A percentile compares a stretch with the other conserved stretches of the same genome.
These are phyloP conservation scores for Anthopleura xanthogrammica DNA, from an alignment of 92 coral and sea anemone genomes.

Conservation along the genomic window DNA sequence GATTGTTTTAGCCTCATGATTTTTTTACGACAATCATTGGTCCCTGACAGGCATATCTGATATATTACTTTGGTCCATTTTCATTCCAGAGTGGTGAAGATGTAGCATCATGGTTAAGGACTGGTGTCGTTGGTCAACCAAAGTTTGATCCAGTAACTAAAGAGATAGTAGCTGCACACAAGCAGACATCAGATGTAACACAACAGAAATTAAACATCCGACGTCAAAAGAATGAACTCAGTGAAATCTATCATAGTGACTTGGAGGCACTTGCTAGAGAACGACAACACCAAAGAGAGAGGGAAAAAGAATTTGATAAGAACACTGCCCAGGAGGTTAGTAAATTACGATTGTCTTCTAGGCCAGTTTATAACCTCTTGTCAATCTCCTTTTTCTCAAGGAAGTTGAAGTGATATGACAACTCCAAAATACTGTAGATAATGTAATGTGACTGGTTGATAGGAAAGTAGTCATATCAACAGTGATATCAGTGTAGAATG, in stretches of 20 bases:
- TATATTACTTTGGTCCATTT: not conserved
- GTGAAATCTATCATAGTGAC: slow-evolving; percentile 68
- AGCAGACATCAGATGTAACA: slow-evolving; percentile 90
- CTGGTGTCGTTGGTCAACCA: slow-evolving; percentile 87
- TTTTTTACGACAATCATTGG: no score
- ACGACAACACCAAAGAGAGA: slow-evolving; percentile 57
- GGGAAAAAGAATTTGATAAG: slow-evolving; percentile 60
- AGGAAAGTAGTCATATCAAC: no score
- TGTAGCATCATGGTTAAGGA: slow-evolving; percentile 84
- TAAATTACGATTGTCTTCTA: not conserved
- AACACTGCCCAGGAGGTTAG: slow-evolving; percentile 53
- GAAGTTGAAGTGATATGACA: no score
- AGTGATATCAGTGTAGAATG: no score
- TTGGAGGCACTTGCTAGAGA: slow-evolving; percentile 73
- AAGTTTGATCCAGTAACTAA: slow-evolving; percentile 75
- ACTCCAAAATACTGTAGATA: no score
- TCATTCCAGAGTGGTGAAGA: slow-evolving; percentile 62
- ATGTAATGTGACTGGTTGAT: no score
- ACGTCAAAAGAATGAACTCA: slow-evolving; percentile 76
- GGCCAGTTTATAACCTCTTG: no score
- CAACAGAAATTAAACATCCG: slow-evolving; percentile 77
- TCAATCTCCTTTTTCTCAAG: no score
- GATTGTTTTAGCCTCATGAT: no score
- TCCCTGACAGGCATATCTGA: not conserved
- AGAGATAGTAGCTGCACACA: slow-evolving; percentile 74